These are phyloP conservation scores for Proteles cristata DNA, from an alignment of 2,113 vertebrate species.

Conservation along the genomic window DNA sequence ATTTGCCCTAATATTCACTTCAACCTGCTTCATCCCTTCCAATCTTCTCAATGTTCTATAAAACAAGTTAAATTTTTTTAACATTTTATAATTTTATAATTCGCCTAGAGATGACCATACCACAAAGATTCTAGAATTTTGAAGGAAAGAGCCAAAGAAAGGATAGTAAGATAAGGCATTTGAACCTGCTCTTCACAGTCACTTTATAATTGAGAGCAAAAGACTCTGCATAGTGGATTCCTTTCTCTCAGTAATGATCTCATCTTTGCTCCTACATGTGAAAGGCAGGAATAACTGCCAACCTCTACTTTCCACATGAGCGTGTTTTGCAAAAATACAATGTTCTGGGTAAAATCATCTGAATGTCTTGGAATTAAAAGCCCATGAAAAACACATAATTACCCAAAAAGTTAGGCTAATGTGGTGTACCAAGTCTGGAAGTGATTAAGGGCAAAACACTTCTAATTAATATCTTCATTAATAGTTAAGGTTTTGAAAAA, in stretches of 20 bases:
- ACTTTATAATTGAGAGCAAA: neutral
- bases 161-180: neutral
- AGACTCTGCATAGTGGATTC: neutral
- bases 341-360: neutral
- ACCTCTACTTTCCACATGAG: neutral
- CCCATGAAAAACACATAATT: neutral
- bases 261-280: neutral
- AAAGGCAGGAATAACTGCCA: neutral
- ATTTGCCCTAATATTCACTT: neutral
- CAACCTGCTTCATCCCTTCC: neutral
- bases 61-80: neutral
- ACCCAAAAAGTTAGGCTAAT: neutral
- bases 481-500: conserved; percentile 61
- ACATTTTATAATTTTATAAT: neutral
- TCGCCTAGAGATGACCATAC: neutral
- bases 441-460: conserved; percentile 46
- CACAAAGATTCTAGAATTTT: conserved; percentile 30
- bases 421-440: neutral
- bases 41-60: neutral
- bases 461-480: conserved; percentile 2
- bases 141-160: neutral
- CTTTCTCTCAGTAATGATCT: neutral
- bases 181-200: neutral
- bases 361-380: neutral
- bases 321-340: neutral